Evolutionary conservation across 2,113 vertebrate species (phyloP).

Genomic region (Malurus melanocephalus): DNA sequence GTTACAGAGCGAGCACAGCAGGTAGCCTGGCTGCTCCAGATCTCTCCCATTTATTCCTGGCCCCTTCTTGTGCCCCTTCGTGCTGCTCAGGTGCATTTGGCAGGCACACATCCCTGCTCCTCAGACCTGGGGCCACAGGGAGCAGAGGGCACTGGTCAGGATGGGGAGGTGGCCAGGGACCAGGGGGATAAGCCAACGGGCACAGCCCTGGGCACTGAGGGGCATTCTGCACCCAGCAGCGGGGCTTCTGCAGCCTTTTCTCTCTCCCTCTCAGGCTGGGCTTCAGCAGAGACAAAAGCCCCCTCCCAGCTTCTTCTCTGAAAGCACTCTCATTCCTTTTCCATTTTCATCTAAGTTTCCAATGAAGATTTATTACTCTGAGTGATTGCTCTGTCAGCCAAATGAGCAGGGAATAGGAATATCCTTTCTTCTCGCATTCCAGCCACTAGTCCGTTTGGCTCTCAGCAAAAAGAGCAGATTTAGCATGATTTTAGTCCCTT

Average conservation of each 20-base stretch:
- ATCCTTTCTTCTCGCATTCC: slow-evolving; percentile 28
- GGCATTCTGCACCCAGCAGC: background rate
- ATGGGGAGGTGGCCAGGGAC: fast-evolving
- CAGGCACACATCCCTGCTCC: background rate
- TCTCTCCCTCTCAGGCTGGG: background rate
- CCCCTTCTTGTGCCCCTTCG: background rate
- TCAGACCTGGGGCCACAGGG: fast-evolving
- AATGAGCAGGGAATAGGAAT: slow-evolving; percentile 20
- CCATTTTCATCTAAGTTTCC: slow-evolving; percentile 29
- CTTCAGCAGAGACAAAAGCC: background rate
- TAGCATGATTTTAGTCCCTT: background rate
- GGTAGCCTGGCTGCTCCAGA: slow-evolving; percentile 21
- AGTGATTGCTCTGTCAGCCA: background rate
- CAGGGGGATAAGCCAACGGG: background rate
- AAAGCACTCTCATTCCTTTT: background rate
- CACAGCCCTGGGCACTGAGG: background rate
- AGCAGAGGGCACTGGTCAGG: background rate
- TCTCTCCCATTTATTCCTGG: background rate
- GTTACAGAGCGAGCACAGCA: slow-evolving; percentile 37
- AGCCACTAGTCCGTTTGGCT: background rate
- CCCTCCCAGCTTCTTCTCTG: background rate
- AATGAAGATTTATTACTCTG: slow-evolving; percentile 49
- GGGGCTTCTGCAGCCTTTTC: background rate
- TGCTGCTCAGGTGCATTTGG: background rate
- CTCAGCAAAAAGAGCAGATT: background rate